Base-by-base conservation (phyloP, 2,797 vertebrate genomes). In the Naso thynnoides region DNA sequence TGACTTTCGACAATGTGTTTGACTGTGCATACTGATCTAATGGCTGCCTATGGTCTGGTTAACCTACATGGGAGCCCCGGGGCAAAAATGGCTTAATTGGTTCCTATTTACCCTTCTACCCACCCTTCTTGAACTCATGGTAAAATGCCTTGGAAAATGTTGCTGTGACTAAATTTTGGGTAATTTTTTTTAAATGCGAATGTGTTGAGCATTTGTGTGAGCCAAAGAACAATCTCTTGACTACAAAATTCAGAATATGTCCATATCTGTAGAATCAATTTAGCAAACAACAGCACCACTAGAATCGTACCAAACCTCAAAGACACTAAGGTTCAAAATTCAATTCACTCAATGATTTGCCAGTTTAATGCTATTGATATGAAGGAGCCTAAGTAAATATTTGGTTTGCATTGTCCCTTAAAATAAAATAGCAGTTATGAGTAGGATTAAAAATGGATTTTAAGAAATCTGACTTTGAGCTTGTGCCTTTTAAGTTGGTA, bases 1-100 rank as follows among this genome's bases (percentile, higher is more conserved):
- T 19, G 74, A 76, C 62, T 82, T 79, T 65, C 49, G 73, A 26
- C 27, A 29, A 62, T 3, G 16, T 50, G 42, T 48, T 44, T 0
- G 5, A 31, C 58, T 73, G 45, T 23, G 72, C 65, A 26, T 62
- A 58, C 68, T 1, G 18, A 56, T 73, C 55, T 33, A 8, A 38
- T n/a, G 33, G 39, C 21, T 39, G 29, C 39, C 27, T 3, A 31
- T 45, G 11, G 55, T 23, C n/a, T 21, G 27, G 54, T 6, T 23
- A 24, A 44, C 26, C 15, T 38, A 13, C 23, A 14, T 14, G 13
- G 38, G 38, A 19, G 21, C 44, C 29, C 24, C 18, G 10, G 23
- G 38, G 6, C 33, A 29, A 44, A 49, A 57, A 52, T 16, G 5
- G 11, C 2, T 52, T 6, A 19, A 27, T 14, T 19, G 5, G 10